Conservation (phyloP, 2,797 vertebrate genomes). For the Mustela erminea region DNA sequence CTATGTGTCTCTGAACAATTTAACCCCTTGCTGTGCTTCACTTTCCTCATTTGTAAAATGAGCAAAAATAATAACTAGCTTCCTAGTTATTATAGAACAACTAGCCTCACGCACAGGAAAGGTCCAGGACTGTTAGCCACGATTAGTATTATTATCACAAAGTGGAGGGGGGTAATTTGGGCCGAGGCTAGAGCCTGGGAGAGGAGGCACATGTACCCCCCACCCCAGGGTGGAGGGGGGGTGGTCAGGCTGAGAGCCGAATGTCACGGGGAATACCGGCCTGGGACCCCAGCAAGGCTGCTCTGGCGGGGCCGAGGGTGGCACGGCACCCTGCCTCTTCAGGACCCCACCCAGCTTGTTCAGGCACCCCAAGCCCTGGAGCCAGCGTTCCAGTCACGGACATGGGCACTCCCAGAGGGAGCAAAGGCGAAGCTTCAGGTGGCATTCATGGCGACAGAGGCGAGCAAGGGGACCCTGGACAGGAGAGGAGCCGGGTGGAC, state of each 20-base stretch:
- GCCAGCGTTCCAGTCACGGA: background rate
- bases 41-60: background rate
- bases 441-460: background rate
- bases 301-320: background rate
- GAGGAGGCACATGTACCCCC: background rate
- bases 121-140: background rate
- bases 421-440: background rate
- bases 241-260: background rate
- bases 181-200: background rate
- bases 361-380: background rate
- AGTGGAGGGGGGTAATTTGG: background rate
- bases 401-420: background rate
- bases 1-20: background rate
- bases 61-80: background rate
- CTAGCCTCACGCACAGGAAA: background rate
- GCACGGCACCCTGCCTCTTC: background rate
- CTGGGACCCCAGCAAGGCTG: background rate
- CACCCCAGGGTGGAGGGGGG: too few species aligned
- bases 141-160: background rate
- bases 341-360: background rate
- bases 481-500: background rate
- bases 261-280: fast-evolving
- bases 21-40: background rate
- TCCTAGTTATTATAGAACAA: background rate
- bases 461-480: too few species aligned